Percentiles rank a stretch among this genome's conserved stretches.
Conservation (phyloP, 2,888 invertebrate genomes). For the Serripes groenlandicus region DNA sequence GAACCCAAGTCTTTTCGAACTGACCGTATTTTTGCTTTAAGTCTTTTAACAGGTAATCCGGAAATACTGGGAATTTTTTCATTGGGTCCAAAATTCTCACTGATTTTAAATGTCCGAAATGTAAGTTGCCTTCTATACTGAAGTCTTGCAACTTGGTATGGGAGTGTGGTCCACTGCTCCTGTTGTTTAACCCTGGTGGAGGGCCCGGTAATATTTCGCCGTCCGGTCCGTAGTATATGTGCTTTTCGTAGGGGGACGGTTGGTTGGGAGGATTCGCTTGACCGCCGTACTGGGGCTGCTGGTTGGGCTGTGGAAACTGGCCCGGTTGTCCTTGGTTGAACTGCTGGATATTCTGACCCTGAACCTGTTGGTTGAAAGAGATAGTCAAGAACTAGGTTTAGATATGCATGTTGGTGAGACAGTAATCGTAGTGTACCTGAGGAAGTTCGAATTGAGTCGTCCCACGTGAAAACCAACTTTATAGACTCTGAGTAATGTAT, state of each 20-base stretch:
- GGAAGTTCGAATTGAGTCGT: too few species aligned
- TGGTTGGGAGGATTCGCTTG: constrained; percentile 1
- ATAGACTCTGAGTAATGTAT: too few species aligned
- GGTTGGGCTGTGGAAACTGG: background rate
- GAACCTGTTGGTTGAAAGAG: background rate
- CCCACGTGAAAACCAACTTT: too few species aligned
- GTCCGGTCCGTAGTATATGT: constrained; percentile 70
- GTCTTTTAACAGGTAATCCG: constrained; percentile 59
- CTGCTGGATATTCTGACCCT: constrained; percentile 5
- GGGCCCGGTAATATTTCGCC: constrained; percentile 68
- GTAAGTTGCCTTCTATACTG: constrained; percentile 59
- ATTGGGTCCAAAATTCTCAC: constrained; percentile 48
- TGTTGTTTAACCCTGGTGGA: constrained; percentile 12
- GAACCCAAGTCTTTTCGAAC: constrained; percentile 53
- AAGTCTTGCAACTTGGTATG: constrained; percentile 51
- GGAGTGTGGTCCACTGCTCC: background rate
- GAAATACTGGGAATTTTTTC: constrained; percentile 63
- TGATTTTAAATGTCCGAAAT: constrained; percentile 58
- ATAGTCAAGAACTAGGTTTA: too few species aligned
- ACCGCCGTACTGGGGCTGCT: background rate
- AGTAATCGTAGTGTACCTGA: too few species aligned
- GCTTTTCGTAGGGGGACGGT: constrained; percentile 41
- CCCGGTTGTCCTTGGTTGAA: background rate
- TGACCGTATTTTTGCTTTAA: constrained; percentile 61
- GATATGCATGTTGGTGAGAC: too few species aligned